Evolutionary conservation across 2,797 vertebrate genomes (phyloP), one percentile per base, ranked within the genome.

Genomic region (Sciurus carolinensis): DNA sequence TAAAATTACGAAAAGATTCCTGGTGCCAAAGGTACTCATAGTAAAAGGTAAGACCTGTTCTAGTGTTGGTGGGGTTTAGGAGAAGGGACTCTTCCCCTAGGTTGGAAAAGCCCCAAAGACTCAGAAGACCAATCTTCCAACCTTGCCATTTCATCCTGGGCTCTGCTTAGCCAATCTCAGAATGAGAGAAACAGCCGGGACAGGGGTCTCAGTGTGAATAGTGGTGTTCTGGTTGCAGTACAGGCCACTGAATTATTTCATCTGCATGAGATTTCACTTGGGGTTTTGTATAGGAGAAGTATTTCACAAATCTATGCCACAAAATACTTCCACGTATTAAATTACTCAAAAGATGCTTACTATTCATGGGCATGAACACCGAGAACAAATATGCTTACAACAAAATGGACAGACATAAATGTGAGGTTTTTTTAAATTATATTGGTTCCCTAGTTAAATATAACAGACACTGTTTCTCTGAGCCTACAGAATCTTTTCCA

Each of bases 361-460:
- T 92, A 5, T 75, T 79, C 20, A 0, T 17, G 75, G 96, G 14
- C 47, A 26, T 2, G 77, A 73, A 11, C 30, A 42, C 85, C 13
- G 90, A 71, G 33, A 72, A 24, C 71, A 87, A 82, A 76, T 36
- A 28, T 0, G 20, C n/a, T 39, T 14, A 39, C 42, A 52, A 54
- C 42, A 39, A 64, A 47, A 77, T 36, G 82, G n/a, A 50, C 77
- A 92, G 73, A 73, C 59, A 9, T 50, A 69, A 90, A 44, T n/a
- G 86, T 59, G 85, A 44, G 84, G 85, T 91, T 96, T 90, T 30
- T 83, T 75, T 80, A 85, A 88, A 77, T 94, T 86, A 72, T 26
- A 5, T 11, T 47, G 75, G n/a, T 69, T 94, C 72, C 84, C 77
- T 88, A 22, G 64, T 94, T 83, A 86, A 66, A 77, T 36, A 73